Evolutionary conservation across 2,797 vertebrate species (phyloP).

Genomic region (Gymnoscopelus microlampas): DNA sequence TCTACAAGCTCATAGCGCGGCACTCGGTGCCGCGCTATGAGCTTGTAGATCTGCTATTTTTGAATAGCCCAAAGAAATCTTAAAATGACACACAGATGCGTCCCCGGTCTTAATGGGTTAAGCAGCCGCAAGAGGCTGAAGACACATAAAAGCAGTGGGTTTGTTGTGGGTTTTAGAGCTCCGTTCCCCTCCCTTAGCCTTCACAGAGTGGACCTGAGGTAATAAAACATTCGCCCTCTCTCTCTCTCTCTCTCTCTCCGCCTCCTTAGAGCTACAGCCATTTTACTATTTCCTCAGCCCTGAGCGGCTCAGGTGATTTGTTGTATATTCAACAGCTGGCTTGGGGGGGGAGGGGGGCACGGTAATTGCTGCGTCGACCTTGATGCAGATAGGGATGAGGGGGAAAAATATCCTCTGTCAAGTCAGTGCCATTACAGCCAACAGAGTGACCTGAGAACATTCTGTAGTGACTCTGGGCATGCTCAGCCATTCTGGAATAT

Average conservation of each 20-base stretch:
- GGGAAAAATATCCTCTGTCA: constrained; percentile 76
- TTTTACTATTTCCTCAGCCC: constrained; percentile 65
- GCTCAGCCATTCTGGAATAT: constrained; percentile 30
- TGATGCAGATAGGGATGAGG: constrained; percentile 77
- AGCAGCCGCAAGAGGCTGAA: constrained; percentile 46
- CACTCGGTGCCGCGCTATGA: too few species aligned
- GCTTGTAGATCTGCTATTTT: too few species aligned
- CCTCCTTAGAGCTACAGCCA: constrained; percentile 64
- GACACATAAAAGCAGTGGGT: constrained; percentile 58
- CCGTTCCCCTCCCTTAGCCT: background rate
- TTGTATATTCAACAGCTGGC: constrained; percentile 64
- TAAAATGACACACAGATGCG: too few species aligned
- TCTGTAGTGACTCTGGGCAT: constrained; percentile 57
- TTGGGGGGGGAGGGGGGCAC: constrained; percentile 19
- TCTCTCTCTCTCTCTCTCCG: constrained; percentile 50
- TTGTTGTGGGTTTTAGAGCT: constrained; percentile 59
- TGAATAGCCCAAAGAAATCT: too few species aligned
- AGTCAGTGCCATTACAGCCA: constrained; percentile 65
- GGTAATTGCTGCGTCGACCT: constrained; percentile 75
- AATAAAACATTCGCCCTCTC: constrained; percentile 64
- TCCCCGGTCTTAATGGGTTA: too few species aligned
- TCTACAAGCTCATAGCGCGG: too few species aligned
- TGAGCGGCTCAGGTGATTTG: constrained; percentile 73
- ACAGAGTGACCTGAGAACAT: constrained; percentile 72
- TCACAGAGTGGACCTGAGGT: constrained; percentile 42